phyloP scores from a whole-genome alignment of 2,797 vertebrate genomes.

The Spondyliosoma cantharus region DNA sequence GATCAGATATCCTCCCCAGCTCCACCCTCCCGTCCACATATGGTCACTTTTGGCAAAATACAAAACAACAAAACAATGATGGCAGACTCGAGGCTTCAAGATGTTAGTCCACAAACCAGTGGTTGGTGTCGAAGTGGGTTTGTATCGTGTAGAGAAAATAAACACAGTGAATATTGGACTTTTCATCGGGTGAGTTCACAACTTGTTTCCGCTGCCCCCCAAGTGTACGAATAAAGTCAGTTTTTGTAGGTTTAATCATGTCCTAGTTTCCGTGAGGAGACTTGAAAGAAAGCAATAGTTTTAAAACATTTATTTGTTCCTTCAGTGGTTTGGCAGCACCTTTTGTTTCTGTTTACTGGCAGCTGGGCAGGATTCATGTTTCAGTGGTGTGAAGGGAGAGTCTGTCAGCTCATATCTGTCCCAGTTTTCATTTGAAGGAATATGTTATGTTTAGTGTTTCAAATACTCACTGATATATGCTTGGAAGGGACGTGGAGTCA shows the following conservation, averaged over 20 bases:
- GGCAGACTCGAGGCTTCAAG: no score
- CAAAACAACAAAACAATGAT: no score
- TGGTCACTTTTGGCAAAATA: no score
- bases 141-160: no score
- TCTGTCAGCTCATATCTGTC: slow-evolving; percentile 9
- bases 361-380: not conserved
- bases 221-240: not conserved
- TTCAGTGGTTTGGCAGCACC: not conserved
- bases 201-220: not conserved
- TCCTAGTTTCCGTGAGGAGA: not conserved
- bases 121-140: no score
- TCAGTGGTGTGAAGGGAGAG: not conserved
- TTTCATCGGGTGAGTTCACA: no score
- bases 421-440: not conserved
- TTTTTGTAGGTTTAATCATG: not conserved
- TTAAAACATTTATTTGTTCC: not conserved
- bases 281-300: not conserved
- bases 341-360: not conserved
- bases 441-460: not conserved
- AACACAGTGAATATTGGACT: no score
- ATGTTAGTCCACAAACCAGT: no score
- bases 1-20: no score
- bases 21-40: no score
- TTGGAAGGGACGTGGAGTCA: not conserved
- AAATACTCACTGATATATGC: not conserved